phyloP scores from a whole-genome alignment of 1,140 invertebrate genomes.

The Leguminivora glycinivorella region DNA sequence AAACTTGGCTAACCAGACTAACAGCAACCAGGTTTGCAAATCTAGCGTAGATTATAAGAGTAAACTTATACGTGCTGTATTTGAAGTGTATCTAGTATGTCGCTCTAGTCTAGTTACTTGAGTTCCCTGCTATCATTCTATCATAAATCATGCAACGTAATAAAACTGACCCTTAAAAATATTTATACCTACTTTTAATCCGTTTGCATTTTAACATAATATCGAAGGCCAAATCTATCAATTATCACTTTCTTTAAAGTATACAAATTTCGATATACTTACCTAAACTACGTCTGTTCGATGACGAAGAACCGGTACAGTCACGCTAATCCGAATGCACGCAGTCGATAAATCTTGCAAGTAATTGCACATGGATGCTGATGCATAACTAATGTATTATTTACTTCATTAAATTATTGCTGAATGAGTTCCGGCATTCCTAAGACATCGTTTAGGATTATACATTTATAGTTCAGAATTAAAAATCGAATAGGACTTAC shows the following conservation, averaged over 20 bases:
- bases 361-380: neutral
- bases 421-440: neutral
- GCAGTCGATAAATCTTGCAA: neutral
- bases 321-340: neutral
- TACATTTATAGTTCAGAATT: too few relatives aligned
- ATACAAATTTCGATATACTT: neutral
- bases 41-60: too few relatives aligned
- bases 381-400: conserved; percentile 9
- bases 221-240: neutral
- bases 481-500: too few relatives aligned
- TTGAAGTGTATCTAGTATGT: too few relatives aligned
- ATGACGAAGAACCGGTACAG: neutral
- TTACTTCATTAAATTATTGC: neutral
- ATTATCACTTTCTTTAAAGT: neutral
- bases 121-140: too few relatives aligned
- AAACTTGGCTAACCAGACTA: too few relatives aligned
- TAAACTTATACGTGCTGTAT: too few relatives aligned
- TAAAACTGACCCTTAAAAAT: neutral
- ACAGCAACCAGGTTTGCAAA: too few relatives aligned
- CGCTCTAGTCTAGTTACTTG: too few relatives aligned
- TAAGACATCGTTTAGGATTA: too few relatives aligned
- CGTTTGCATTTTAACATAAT: neutral
- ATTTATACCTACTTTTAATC: neutral
- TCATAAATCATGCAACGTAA: neutral
- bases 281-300: neutral